Base-by-base conservation (phyloP, 2,113 vertebrate genomes). In the Odontophorus gujanensis region DNA sequence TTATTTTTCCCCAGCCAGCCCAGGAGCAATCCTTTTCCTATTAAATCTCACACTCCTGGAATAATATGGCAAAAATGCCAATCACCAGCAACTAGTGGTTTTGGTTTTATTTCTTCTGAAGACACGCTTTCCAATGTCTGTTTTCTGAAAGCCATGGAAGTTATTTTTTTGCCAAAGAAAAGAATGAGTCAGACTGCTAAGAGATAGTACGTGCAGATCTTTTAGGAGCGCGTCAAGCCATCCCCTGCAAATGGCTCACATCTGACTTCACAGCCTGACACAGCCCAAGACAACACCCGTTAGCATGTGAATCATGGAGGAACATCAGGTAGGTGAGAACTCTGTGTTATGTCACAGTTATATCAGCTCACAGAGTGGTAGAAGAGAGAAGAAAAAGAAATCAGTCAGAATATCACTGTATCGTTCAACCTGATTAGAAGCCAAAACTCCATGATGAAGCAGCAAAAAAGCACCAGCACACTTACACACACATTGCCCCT, bases 161-260 rank as follows among this genome's bases (percentile, higher is more conserved):
- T 63, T 79, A 26, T 6, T 24, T 79, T 65, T 93, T 57, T 81
- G 74, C 72, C 92, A 85, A 61, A 66, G 13, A 90, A 69, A 76
- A 9, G 66, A 13, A 43, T 96, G 92, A 95, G 65, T 93, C 87
- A 95, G 61, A 30, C 53, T 76, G 32, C 71, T 43, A 76, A 30
- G 2, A 92, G 86, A 87, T 13, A 96, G 89, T 66, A 96, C 93
- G 90, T 34, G 75, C 40, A 96, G 95, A 96, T 81, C 93, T 89
- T 63, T 88, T 47, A 75, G 59, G 84, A 69, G 48, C 0, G 0
- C 53, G 25, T 51, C 30, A 61, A 74, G 68, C 42, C 3, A 0
- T n/a, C 85, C 62, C 26, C 80, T 66, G 55, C 78, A 47, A 94
- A 93, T 24, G 47, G 47, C n/a, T 95, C 89, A 67, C 2, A 1